Conservation (phyloP, 1,140 invertebrate genomes). For the Brachionus koreanus region DNA sequence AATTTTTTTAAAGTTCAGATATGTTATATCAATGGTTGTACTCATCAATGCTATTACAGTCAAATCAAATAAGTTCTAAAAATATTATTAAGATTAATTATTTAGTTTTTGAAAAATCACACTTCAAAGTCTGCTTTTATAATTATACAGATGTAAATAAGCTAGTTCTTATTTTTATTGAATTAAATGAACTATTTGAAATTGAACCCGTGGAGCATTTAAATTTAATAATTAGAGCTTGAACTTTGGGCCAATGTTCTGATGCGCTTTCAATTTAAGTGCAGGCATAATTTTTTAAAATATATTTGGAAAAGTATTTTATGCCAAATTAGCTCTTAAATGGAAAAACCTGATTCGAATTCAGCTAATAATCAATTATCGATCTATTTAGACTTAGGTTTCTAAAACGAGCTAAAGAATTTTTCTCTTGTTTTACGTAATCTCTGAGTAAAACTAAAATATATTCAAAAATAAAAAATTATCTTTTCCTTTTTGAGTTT, state of each 20-base stretch:
- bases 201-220: not conserved
- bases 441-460: not conserved
- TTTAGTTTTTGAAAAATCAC: too few relatives aligned
- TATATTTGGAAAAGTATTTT: not conserved
- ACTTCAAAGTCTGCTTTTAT: too few relatives aligned
- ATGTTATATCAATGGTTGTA: too few relatives aligned
- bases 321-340: not conserved
- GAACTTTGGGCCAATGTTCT: not conserved
- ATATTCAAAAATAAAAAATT: not conserved
- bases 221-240: not conserved
- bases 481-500: not conserved
- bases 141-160: too few relatives aligned
- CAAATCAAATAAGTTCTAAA: too few relatives aligned
- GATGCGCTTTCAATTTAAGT: not conserved
- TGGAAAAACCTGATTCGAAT: not conserved
- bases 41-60: too few relatives aligned
- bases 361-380: conserved; percentile 1
- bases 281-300: not conserved
- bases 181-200: too few relatives aligned
- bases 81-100: too few relatives aligned
- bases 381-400: not conserved
- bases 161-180: too few relatives aligned
- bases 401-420: not conserved
- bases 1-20: too few relatives aligned
- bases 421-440: not conserved